Base-by-base conservation (phyloP, 1,140 invertebrate species). In the Vanessa atalanta region DNA sequence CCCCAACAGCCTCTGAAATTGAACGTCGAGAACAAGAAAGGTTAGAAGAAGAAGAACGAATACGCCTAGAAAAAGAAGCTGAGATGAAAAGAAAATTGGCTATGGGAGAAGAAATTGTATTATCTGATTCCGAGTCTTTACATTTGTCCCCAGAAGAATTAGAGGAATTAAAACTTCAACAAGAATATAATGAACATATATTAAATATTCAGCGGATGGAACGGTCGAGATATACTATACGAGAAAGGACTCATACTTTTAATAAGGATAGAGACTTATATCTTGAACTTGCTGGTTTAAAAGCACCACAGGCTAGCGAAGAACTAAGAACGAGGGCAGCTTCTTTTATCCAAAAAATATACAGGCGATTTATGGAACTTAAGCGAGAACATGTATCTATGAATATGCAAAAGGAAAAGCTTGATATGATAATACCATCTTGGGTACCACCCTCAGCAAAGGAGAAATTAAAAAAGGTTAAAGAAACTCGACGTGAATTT, bases 401-500 rank as follows among this genome's bases (percentile, higher is more conserved):
- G 12, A 76, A 76, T 14, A 79, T 79, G 63, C 60, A 88, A 13
- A 89, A 81, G 75, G 50, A 75, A 66, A 91, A 87, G 75, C 71
- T 93, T 65, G 87, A 83, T 55, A 88, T 93, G 88, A 79, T 87
- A 26, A 81, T 89, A 9, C 77, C 87, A 26, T 85, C 89, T 11
- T 87, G 74, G 71, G 60, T 68, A 63, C 83, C 83, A 53, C 89
- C 87, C 20, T 91, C 88, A 23, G 82, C 89, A 63, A 88, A 93
- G 77, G 78, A 89, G 68, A 92, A 93, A 81, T 86, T 94, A 53
- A 83, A 93, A 78, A 87, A 92, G 73, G 94, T 93, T 65, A 88
- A 93, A 79, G 87, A 93, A 84, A 91, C 86, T 80, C 93, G 93
- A 79, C 90, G 94, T 75, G 84, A 90, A 70, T 89, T 92, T 64